A percentile compares a stretch with the other conserved stretches of the same genome.
Conservation (phyloP, 2,888 invertebrate genomes). For the Andrena bicolor region DNA sequence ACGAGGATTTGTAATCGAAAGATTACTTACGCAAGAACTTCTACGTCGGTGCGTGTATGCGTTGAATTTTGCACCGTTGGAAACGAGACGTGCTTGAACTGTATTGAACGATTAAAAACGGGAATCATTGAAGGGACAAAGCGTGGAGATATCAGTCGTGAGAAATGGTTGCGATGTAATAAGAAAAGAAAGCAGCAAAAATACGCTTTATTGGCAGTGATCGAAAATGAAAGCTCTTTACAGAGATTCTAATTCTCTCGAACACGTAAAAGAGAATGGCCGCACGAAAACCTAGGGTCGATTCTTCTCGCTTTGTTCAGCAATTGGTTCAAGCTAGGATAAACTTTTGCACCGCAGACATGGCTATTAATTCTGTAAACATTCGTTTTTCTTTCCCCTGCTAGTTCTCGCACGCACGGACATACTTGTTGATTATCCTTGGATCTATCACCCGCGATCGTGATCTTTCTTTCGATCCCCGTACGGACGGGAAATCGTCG, state of each 20-base stretch:
- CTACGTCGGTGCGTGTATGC: conserved; percentile 3
- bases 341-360: conserved; percentile 54
- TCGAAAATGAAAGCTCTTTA: conserved; percentile 4
- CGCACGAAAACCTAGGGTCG: conserved; percentile 10
- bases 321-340: conserved; percentile 22
- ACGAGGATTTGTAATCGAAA: conserved; percentile 7
- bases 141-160: not conserved
- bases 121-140: not conserved
- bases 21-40: not conserved
- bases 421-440: conserved; percentile 25
- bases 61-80: not conserved
- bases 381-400: conserved; percentile 4
- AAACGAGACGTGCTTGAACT: not conserved
- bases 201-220: conserved; percentile 29
- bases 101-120: not conserved
- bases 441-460: not conserved
- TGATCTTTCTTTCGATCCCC: conserved; percentile 20
- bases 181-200: not conserved
- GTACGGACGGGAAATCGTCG: conserved; percentile 17
- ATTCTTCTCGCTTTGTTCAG: conserved; percentile 23
- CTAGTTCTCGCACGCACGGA: conserved; percentile 46
- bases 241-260: not conserved
- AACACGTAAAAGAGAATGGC: not conserved
- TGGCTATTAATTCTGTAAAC: conserved; percentile 62
- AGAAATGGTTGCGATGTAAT: conserved; percentile 36